phyloP scores from a whole-genome alignment of 2,797 vertebrate genomes.

The Etheostoma perlongum region DNA sequence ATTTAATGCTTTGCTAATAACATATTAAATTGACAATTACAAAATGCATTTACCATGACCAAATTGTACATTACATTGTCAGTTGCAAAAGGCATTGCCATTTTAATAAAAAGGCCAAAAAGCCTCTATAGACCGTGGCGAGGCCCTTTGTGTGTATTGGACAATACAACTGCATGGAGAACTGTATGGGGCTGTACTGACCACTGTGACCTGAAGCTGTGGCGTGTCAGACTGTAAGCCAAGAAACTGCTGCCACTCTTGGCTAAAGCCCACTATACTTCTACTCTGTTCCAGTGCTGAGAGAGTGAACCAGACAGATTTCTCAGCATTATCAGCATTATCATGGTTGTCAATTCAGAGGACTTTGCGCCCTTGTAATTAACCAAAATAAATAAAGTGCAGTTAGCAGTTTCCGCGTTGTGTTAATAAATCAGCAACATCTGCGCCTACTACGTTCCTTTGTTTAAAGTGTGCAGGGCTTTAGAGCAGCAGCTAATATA shows the following conservation, averaged over 20 bases:
- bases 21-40: no score
- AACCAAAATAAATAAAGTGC: constrained; percentile 69
- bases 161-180: constrained; percentile 53
- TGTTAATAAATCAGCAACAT: constrained; percentile 75
- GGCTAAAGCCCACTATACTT: not conserved
- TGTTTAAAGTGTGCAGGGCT: constrained; percentile 61
- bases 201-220: constrained; percentile 71
- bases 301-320: constrained; percentile 39
- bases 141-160: constrained; percentile 39
- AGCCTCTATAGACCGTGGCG: not conserved
- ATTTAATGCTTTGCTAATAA: no score
- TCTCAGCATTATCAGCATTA: constrained; percentile 52
- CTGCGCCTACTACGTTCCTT: constrained; percentile 49
- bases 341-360: constrained; percentile 35
- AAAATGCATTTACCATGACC: no score
- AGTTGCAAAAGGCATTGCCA: no score
- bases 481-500: constrained; percentile 63
- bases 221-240: constrained; percentile 27
- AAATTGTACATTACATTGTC: no score
- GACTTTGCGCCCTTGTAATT: constrained; percentile 71
- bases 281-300: constrained; percentile 4
- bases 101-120: no score
- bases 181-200: constrained; percentile 47
- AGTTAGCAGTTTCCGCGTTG: constrained; percentile 74
- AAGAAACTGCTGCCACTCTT: constrained; percentile 27